phyloP scores from a whole-genome alignment of 1,140 invertebrate genomes.

The Neodiprion fabricii region DNA sequence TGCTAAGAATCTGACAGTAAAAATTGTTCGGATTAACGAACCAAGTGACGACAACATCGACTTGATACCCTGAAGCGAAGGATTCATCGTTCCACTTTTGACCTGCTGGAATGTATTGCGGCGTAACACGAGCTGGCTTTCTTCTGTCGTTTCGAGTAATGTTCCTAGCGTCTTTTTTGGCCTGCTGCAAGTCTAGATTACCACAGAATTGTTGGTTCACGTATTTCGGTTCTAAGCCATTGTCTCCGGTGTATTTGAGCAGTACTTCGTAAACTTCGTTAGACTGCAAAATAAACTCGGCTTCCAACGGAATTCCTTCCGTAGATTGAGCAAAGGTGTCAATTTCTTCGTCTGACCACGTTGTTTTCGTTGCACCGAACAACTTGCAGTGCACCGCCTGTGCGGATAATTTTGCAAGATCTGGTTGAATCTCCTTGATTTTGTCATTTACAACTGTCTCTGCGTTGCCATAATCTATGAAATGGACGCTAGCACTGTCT shows the following conservation, averaged over 20 bases:
- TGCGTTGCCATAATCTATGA: slow-evolving; percentile 66
- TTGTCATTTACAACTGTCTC: slow-evolving; percentile 42
- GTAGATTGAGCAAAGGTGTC: slow-evolving; percentile 32
- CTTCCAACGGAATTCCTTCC: slow-evolving; percentile 39
- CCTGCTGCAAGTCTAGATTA: slow-evolving; percentile 35
- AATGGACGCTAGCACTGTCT: slow-evolving; percentile 51
- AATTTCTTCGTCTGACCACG: slow-evolving; percentile 36
- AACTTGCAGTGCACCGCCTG: slow-evolving; percentile 55
- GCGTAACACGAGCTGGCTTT: slow-evolving; percentile 20
- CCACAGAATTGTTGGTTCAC: slow-evolving; percentile 50
- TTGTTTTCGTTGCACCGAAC: slow-evolving; percentile 35
- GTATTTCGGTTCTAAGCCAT: slow-evolving; percentile 22
- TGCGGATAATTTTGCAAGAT: slow-evolving; percentile 44
- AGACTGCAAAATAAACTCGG: slow-evolving; percentile 47
- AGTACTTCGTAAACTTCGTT: slow-evolving; percentile 47
- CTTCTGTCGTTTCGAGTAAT: slow-evolving; percentile 11
- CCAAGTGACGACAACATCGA: slow-evolving; percentile 66
- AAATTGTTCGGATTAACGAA: slow-evolving; percentile 73
- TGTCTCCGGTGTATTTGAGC: slow-evolving; percentile 35
- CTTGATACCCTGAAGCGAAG: slow-evolving; percentile 41
- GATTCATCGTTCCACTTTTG: slow-evolving; percentile 47
- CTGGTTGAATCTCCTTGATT: slow-evolving; percentile 48
- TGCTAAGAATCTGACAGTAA: slow-evolving; percentile 65
- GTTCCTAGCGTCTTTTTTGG: slow-evolving; percentile 30
- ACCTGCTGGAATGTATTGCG: slow-evolving; percentile 52